A percentile compares a stretch with the other conserved stretches of the same genome.
These are phyloP conservation scores for Microtus ochrogaster DNA, from an alignment of 2,113 vertebrate genomes.

Conservation along the genomic window DNA sequence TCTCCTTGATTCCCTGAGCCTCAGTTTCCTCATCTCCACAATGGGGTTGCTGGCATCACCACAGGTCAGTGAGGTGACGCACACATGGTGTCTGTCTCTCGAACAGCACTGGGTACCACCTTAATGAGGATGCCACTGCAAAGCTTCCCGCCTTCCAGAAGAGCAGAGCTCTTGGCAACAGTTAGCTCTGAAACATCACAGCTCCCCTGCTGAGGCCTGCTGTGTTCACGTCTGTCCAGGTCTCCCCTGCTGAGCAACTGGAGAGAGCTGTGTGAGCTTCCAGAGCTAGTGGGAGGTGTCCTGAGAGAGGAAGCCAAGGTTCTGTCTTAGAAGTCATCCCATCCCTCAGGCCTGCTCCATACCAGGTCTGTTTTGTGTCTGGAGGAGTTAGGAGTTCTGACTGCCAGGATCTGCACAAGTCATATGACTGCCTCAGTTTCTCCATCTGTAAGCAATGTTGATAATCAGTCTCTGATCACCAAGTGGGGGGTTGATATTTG, in stretches of 20 bases:
- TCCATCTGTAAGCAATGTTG: not conserved
- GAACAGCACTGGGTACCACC: not conserved
- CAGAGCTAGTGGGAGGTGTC: not conserved
- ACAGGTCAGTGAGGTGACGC: not conserved
- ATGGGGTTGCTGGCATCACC: not conserved
- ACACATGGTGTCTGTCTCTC: not conserved
- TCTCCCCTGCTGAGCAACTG: not conserved
- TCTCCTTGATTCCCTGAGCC: not conserved
- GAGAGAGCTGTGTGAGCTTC: not conserved
- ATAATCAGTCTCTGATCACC: not conserved
- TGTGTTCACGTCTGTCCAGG: not conserved
- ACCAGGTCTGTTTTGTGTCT: not conserved
- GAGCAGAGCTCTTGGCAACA: not conserved
- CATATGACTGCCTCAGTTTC: not conserved
- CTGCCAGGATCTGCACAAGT: not conserved
- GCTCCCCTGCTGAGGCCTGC: not conserved
- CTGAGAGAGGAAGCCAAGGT: not conserved
- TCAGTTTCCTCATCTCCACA: not conserved
- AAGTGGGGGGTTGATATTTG: not conserved
- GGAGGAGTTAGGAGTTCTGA: not conserved
- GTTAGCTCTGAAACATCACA: not conserved
- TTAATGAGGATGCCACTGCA: not conserved
- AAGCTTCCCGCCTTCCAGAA: rapidly evolving
- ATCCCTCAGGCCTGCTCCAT: not conserved
- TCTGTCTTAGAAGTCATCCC: not conserved